Evolutionary conservation across 2,113 vertebrate genomes (phyloP).

Genomic region (Rutilus rutilus): DNA sequence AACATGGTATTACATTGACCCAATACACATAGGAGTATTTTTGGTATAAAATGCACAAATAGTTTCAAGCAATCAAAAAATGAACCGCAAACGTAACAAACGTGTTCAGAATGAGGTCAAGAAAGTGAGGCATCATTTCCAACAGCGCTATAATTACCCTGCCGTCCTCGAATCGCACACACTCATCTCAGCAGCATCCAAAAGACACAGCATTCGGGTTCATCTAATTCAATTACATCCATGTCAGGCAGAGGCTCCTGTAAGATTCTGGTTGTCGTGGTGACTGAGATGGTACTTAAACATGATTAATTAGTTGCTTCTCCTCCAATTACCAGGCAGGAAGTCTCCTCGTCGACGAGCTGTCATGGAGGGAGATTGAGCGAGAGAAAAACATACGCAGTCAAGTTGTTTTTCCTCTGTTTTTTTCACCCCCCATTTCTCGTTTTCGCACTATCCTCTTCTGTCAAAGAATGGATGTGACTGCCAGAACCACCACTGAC

Average conservation of each 20-base stretch:
- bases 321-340: conserved; percentile 56
- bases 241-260: conserved; percentile 57
- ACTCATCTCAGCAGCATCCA: conserved; percentile 61
- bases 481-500: conserved; percentile 22
- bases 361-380: conserved; percentile 57
- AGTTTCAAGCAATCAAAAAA: background rate
- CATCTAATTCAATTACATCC: conserved; percentile 67
- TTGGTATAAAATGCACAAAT: background rate
- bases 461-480: conserved; percentile 1
- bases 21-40: background rate
- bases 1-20: background rate
- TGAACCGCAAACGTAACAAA: background rate
- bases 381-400: conserved; percentile 35
- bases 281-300: conserved; percentile 62
- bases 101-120: conserved; percentile 23
- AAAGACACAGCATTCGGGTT: conserved; percentile 63
- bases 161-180: conserved; percentile 53
- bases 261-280: conserved; percentile 49
- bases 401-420: background rate
- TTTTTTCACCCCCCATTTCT: background rate
- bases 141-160: conserved; percentile 25
- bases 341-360: conserved; percentile 55
- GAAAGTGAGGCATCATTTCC: background rate
- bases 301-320: conserved; percentile 69
- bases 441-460: background rate